phyloP scores from a whole-genome alignment of 2,888 invertebrate genomes.

The Ptychoptera contaminata region DNA sequence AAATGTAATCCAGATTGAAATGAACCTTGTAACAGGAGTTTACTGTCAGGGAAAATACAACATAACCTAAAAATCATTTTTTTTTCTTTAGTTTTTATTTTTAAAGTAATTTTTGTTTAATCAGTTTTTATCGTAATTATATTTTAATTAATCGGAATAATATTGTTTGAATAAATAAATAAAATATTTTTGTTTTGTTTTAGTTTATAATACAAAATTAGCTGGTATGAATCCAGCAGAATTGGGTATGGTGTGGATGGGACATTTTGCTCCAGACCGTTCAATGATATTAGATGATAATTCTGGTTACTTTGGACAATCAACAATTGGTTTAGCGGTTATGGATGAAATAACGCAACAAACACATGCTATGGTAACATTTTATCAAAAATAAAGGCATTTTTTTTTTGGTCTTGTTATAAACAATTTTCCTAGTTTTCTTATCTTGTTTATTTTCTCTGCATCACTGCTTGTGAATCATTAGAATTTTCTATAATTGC shows the following conservation, averaged over 20 bases:
- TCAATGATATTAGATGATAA: conserved; percentile 25
- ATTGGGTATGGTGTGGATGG: conserved; percentile 54
- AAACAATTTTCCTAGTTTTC: conserved; percentile 16
- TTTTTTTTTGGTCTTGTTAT: conserved; percentile 10
- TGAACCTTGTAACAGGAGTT: no score
- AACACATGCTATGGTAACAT: conserved; percentile 35
- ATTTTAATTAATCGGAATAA: no score
- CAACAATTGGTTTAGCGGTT: conserved; percentile 34
- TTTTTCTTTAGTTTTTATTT: no score
- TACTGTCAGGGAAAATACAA: no score
- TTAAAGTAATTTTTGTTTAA: no score
- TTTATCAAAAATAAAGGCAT: no score
- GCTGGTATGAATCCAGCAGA: conserved; percentile 26
- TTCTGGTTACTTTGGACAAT: conserved; percentile 31
- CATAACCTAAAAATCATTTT: no score
- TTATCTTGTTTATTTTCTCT: conserved; percentile 16
- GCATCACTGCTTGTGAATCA: no score
- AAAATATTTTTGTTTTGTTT: not conserved
- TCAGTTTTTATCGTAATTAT: no score
- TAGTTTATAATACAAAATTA: conserved; percentile 3
- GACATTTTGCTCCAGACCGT: conserved; percentile 31
- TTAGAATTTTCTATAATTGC: not conserved
- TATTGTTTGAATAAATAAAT: no score
- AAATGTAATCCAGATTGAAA: no score
- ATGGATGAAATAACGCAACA: conserved; percentile 36